These are phyloP conservation scores for Chaetodon trifascialis DNA, from an alignment of 2,113 vertebrate species.

Conservation along the genomic window DNA sequence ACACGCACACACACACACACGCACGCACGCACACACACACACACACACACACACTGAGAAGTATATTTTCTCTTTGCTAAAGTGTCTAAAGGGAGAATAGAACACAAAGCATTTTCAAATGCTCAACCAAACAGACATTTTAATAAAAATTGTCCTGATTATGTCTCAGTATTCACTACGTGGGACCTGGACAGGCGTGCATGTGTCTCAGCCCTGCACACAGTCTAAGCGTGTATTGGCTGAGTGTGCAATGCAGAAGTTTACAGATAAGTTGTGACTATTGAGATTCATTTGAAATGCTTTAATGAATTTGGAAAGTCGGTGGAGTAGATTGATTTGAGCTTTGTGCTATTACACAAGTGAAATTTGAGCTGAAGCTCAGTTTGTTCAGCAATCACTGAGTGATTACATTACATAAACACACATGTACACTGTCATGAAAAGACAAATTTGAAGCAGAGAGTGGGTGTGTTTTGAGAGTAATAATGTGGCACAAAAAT, in stretches of 20 bases:
- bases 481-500: slow-evolving; percentile 10
- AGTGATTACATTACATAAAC: slow-evolving; percentile 44
- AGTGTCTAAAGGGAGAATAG: slow-evolving; percentile 2
- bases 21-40: not conserved
- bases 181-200: not conserved
- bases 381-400: slow-evolving; percentile 18
- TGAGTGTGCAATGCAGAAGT: not conserved
- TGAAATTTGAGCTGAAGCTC: slow-evolving; percentile 34
- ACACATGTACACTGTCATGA: slow-evolving; percentile 17
- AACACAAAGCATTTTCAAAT: slow-evolving; percentile 20
- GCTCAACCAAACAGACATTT: not conserved
- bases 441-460: slow-evolving; percentile 25
- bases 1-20: not conserved
- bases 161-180: not conserved
- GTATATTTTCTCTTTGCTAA: slow-evolving; percentile 25
- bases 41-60: not conserved
- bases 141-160: slow-evolving; percentile 6
- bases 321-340: slow-evolving; percentile 15
- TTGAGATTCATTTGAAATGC: slow-evolving; percentile 29
- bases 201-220: not conserved
- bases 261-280: not conserved
- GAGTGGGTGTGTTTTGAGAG: slow-evolving; percentile 14
- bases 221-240: not conserved
- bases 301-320: slow-evolving; percentile 14
- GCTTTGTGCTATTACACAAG: slow-evolving; percentile 36